Evolutionary conservation across 2,113 vertebrate genomes (phyloP), one percentile per base, ranked within the genome.

Genomic region (Menura novaehollandiae): DNA sequence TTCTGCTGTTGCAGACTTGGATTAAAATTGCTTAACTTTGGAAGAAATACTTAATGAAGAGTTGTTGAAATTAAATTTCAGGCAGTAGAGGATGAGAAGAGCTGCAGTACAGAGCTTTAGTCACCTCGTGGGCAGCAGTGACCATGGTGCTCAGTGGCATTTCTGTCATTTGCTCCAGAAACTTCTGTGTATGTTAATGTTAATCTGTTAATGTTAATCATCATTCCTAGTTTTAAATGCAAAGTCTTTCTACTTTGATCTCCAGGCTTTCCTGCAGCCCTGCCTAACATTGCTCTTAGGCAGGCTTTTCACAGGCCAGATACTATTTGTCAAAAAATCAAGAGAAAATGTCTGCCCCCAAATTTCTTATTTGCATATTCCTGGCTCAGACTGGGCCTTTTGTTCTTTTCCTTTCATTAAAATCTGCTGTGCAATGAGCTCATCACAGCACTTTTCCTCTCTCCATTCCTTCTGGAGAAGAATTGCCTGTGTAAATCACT

Each of bases 401-500:
- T 18, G 71, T 87, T 78, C 83, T 90, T 88, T 90, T 86, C 53
- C 41, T 90, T 89, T 85, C 77, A 53, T 93, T 92, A 94, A 92
- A 92, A 81, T 72, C 44, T 93, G 88, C 86, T 78, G 83, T 58
- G 80, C 88, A 85, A 23, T 92, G 94, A 96, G 80, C 72, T 95
- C 83, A 87, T 81, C 5, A 46, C 92, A 87, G 88, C 73, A 51
- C 72, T 93, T 93, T 44, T 73, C 59, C 75, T 71, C 41, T 89
- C 43, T 39, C 71, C 11, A 2, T 88, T 91, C 92, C 91, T 93
- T 68, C 72, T 81, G 68, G 64, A 84, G 89, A 64, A 92, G 93
- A 60, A 75, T 78, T 7, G 33, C 49, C 32, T 17, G 56, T 93
- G 86, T 97, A 97, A 97, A 96, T 96, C 95, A 97, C 69, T 86